A percentile compares a stretch with the other conserved stretches of the same genome.
Conservation (phyloP, 2,797 vertebrate species). For the Rhinophrynus dorsalis region DNA sequence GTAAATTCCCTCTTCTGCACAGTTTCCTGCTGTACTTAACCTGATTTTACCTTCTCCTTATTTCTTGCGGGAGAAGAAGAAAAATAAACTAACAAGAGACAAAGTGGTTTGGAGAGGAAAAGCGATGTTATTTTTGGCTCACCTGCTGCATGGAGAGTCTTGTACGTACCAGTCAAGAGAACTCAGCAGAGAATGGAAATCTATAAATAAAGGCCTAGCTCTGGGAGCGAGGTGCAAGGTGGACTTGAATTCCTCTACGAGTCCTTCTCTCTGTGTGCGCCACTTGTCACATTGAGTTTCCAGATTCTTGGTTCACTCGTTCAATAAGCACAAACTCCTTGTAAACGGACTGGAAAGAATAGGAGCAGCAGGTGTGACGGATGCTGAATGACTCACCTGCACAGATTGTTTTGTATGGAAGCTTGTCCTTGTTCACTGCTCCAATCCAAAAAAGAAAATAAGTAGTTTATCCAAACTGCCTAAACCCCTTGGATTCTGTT, state of each 20-base stretch:
- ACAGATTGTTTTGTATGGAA: not conserved
- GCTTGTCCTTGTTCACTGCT: no score
- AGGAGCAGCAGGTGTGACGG: not conserved
- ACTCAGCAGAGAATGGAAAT: not conserved
- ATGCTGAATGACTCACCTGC: not conserved
- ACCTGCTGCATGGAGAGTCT: not conserved
- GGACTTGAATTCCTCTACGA: not conserved
- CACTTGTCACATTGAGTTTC: not conserved
- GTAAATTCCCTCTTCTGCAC: no score
- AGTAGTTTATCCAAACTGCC: no score
- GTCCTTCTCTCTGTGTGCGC: not conserved
- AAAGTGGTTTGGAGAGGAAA: not conserved
- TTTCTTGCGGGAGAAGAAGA: no score
- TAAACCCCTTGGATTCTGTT: no score
- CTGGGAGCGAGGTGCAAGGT: not conserved
- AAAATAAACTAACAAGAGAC: not conserved
- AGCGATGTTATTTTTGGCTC: constrained; percentile 16
- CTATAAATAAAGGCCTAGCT: constrained; percentile 10
- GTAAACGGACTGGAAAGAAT: not conserved
- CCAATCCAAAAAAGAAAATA: no score
- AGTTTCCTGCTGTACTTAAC: no score
- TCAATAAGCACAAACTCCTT: not conserved
- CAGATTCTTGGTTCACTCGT: not conserved
- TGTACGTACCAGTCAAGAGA: not conserved
- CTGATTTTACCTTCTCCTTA: no score